Conservation (phyloP, 2,797 vertebrate species). For the Microctenopoma stevenorrisi region DNA sequence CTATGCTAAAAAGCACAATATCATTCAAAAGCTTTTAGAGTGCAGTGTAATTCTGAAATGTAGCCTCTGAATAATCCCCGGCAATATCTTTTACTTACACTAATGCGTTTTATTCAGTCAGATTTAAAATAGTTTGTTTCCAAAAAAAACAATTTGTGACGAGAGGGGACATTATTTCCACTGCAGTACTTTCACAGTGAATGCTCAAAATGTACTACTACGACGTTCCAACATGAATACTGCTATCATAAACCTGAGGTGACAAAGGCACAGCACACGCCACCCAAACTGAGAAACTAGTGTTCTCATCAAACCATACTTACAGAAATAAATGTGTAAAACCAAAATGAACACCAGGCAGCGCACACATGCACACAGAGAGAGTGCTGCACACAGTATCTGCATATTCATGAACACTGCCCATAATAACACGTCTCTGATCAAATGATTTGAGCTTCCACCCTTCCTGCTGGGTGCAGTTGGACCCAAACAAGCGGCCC, state of each 20-base stretch:
- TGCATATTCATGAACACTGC: conserved; percentile 61
- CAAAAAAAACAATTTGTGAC: conserved; percentile 8
- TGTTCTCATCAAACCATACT: conserved; percentile 8
- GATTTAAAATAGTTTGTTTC: conserved; percentile 6
- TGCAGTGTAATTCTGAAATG: conserved; percentile 13
- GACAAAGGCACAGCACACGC: conserved; percentile 25
- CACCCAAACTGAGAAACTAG: conserved; percentile 16
- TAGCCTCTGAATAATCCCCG: conserved; percentile 36
- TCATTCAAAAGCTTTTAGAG: conserved; percentile 50
- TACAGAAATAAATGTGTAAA: conserved; percentile 26
- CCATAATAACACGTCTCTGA: conserved; percentile 46
- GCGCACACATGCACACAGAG: not conserved
- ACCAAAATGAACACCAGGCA: conserved; percentile 11
- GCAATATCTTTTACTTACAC: conserved; percentile 44
- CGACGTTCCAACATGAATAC: not conserved
- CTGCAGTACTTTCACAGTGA: conserved; percentile 5
- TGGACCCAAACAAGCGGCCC: conserved; percentile 58
- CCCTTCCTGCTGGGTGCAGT: conserved; percentile 55
- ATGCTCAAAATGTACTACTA: not conserved
- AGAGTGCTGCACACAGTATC: conserved; percentile 17
- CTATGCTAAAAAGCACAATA: conserved; percentile 19
- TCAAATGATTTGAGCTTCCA: conserved; percentile 41
- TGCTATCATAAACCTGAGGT: conserved; percentile 7
- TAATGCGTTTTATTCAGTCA: conserved; percentile 46
- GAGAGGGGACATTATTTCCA: conserved; percentile 5